Evolutionary conservation across 2,888 invertebrate species (phyloP), one percentile per base, ranked within the genome.

Genomic region (Achlya flavicornis): DNA sequence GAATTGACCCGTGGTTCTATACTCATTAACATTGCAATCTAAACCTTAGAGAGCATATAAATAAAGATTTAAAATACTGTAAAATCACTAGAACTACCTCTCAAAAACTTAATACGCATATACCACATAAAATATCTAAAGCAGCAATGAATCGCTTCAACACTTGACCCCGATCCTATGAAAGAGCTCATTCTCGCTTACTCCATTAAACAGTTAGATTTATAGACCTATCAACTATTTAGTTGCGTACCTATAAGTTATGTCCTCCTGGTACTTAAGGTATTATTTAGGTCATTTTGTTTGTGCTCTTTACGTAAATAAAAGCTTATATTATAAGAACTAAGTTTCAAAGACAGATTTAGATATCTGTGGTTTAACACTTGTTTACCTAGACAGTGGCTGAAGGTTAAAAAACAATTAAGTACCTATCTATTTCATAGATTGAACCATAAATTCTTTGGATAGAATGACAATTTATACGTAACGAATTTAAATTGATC

Each of bases 131-230:
- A 53, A 48, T 7, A 48, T 16, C 16, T 48, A 48, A 48, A 16
- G 16, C 16, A 48, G 48, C 19, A 7, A 10, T 10, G 53, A 10
- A 10, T n/a, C 8, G 53, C 26, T 19, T 16, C 60, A 41, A 43
- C 62, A 38, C 62, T 62, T 57, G 62, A 62, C 62, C 62, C 14
- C 62, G 62, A 62, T 62, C 38, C 14, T 41, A 62, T 62, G 57
- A 62, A 62, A 62, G 62, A 38, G 38, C 57, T 41, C 53, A 57
- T 62, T 57, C 38, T 41, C 41, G 41, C 41, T 43, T 43, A 60
- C 4, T 14, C 41, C 41, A 41, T 60, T 58, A 58, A 58, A 58
- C 58, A 35, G 35, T 38, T 19, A 60, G 60, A 60, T 60, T 60
- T 60, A 60, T 60, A 14, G 19, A 41, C 16, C 41, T 41, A 41